phyloP scores from a whole-genome alignment of 1,140 invertebrate genomes.

The Ridgeia piscesae region DNA sequence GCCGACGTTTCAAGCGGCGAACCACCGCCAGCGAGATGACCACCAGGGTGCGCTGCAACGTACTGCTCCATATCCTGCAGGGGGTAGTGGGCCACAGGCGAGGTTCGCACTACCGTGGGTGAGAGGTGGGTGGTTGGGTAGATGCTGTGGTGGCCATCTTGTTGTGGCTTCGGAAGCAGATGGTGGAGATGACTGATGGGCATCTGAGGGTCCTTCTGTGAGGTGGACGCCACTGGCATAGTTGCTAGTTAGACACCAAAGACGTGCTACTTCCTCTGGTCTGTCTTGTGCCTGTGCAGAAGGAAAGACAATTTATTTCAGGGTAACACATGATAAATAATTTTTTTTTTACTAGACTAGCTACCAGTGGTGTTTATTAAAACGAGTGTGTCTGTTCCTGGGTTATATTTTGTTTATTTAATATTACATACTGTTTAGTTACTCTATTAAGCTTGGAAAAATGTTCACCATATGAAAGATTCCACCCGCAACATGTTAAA shows the following conservation, averaged over 20 bases:
- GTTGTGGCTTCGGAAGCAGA: constrained; percentile 21
- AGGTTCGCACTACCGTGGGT: not conserved
- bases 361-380: too few relatives aligned
- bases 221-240: constrained; percentile 25
- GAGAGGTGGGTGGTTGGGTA: not conserved
- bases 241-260: not conserved
- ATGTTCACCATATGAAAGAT: too few relatives aligned
- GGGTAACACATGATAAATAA: too few relatives aligned
- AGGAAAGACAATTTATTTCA: not conserved
- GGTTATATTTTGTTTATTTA: too few relatives aligned
- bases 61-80: not conserved
- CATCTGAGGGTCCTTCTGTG: constrained; percentile 19
- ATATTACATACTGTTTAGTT: too few relatives aligned
- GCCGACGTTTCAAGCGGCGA: not conserved
- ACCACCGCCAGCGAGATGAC: constrained; percentile 7
- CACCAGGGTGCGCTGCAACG: not conserved
- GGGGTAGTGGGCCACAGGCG: not conserved
- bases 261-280: not conserved
- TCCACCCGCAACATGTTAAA: too few relatives aligned
- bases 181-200: constrained; percentile 16
- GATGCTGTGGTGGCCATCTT: not conserved
- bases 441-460: too few relatives aligned
- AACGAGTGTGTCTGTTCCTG: too few relatives aligned
- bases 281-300: not conserved
- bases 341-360: too few relatives aligned